Conservation (phyloP, 1,140 invertebrate genomes). For the Chrysomallon squamiferum region DNA sequence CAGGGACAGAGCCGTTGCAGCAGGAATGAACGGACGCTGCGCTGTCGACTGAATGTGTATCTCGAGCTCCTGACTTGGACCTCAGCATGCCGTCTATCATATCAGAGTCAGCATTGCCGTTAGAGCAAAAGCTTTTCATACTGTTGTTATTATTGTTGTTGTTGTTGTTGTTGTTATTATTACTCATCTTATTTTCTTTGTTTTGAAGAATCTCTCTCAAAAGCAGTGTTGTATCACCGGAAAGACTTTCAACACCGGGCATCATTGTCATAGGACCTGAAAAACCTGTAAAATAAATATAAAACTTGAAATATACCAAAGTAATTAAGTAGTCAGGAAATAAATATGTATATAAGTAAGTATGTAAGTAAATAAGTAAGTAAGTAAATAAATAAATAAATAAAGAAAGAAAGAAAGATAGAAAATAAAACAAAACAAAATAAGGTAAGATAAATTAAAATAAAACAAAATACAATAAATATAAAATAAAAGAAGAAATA, state of each 20-base stretch:
- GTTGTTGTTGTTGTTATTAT: conserved; percentile 36
- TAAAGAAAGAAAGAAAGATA: too few species aligned
- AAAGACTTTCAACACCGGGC: conserved; percentile 26
- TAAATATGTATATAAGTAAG: too few species aligned
- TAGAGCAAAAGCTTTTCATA: conserved; percentile 27
- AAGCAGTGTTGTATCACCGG: conserved; percentile 59
- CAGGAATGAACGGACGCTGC: neutral
- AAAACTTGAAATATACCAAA: neutral
- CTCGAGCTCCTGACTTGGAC: conserved; percentile 15
- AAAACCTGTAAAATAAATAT: neutral
- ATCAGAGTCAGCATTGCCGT: conserved; percentile 59
- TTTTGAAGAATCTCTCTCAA: conserved; percentile 65
- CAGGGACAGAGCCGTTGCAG: conserved; percentile 4
- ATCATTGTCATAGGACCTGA: conserved; percentile 12
- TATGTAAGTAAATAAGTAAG: too few species aligned
- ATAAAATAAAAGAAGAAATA: too few species aligned
- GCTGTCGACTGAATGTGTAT: neutral
- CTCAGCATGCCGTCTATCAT: conserved; percentile 22
- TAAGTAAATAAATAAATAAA: too few species aligned
- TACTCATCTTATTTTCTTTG: conserved; percentile 44
- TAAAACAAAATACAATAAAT: too few species aligned
- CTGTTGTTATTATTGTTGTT: conserved; percentile 20
- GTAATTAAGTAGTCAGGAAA: too few species aligned
- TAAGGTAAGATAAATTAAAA: too few species aligned
- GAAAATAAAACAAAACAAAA: too few species aligned